phyloP scores from a whole-genome alignment of 1,140 invertebrate genomes.

The Holotrichia oblita region DNA sequence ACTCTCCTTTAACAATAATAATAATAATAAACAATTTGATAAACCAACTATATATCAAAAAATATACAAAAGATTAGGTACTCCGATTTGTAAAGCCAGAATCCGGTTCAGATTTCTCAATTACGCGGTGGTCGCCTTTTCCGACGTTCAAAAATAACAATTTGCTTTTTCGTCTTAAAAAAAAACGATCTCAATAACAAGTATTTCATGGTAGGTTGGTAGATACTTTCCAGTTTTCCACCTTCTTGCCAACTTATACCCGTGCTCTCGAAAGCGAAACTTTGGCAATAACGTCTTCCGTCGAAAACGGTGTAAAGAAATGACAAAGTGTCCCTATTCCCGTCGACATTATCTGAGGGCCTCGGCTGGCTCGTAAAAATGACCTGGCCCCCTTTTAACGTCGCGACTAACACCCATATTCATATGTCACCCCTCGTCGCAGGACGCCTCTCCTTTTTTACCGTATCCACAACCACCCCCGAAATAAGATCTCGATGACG shows the following conservation, averaged over 20 bases:
- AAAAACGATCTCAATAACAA: too few species aligned
- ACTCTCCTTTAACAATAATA: too few species aligned
- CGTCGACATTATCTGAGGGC: constrained; percentile 42
- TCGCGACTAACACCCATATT: constrained; percentile 43
- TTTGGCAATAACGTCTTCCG: constrained; percentile 23
- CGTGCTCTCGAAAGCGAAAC: background rate
- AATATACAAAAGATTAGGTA: too few species aligned
- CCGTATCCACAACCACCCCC: background rate
- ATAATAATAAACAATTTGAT: too few species aligned
- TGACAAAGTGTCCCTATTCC: constrained; percentile 42
- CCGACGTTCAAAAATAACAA: background rate
- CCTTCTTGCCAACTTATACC: background rate
- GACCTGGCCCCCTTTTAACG: constrained; percentile 41
- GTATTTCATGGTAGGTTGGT: constrained; percentile 7
- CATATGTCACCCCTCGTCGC: constrained; percentile 38
- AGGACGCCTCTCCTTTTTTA: background rate
- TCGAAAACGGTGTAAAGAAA: constrained; percentile 38
- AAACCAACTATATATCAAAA: too few species aligned
- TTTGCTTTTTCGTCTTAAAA: too few species aligned
- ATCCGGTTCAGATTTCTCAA: background rate
- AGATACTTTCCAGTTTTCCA: background rate
- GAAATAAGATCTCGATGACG: constrained; percentile 43
- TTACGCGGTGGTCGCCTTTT: background rate
- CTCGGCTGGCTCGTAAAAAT: constrained; percentile 42
- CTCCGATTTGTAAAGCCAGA: background rate